Evolutionary conservation across 2,113 vertebrate species (phyloP), one percentile per base, ranked within the genome.

Genomic region (Aspidoscelis tigris): DNA sequence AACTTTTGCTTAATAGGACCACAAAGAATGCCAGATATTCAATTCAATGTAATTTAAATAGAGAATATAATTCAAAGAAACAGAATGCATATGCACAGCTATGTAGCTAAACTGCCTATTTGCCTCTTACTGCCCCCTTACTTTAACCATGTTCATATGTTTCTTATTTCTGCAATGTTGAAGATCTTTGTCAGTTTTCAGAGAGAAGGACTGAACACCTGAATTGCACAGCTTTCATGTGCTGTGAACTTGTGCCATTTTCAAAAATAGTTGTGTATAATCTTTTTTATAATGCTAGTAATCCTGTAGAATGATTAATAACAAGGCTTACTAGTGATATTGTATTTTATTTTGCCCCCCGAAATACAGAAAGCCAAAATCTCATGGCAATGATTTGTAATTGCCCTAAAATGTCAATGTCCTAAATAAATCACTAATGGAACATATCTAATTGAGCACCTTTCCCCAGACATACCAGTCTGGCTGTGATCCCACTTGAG

Each of bases 1-100:
- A 33, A 44, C 33, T 18, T 82, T 53, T 50, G 20, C 33, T 76
- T 55, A 68, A 76, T 14, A 47, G 12, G 10, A 41, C 33, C 39
- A 22, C 39, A 47, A 43, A 68, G 43, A 10, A 41, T 53, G 50
- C 72, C 20, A 72, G 58, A 39, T 21, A 58, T 75, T 65, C 43
- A 22, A 20, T 66, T 65, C n/a, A 83, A 22, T 33, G 26, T 33
- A 76, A 39, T 6, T 18, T 58, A 26, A 68, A 76, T 33, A 41
- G 78, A 33, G 92, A 84, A 93, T 88, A 92, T 91, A 91, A 90
- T 94, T 93, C 72, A 50, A 50, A 80, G 76, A 79, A 69, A 70
- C 39, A 80, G 9, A 50, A 80, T 10, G 53, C 8, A 47, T 41
- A 39, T 16, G 74, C 33, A 76, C 26, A 76, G 20, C 6, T 69